A percentile compares a stretch with the other conserved stretches of the same genome.
These are phyloP conservation scores for Puma concolor DNA, from an alignment of 2,113 vertebrate genomes.

Conservation along the genomic window DNA sequence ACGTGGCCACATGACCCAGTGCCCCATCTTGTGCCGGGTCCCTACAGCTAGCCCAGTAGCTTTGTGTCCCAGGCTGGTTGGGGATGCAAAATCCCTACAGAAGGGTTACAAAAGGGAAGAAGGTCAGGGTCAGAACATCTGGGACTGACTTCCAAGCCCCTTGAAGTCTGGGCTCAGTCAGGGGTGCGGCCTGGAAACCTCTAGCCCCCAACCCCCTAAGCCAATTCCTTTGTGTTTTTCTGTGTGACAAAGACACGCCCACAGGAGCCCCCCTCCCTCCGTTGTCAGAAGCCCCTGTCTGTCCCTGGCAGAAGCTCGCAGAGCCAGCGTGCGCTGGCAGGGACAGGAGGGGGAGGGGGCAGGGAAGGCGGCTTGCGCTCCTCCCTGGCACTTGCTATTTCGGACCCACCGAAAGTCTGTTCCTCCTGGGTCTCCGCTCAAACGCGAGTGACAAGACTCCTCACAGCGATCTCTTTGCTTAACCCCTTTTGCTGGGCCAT, in stretches of 20 bases:
- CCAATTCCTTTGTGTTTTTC: background rate
- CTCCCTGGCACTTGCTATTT: constrained; percentile 67
- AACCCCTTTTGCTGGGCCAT: constrained; percentile 66
- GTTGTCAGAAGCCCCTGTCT: background rate
- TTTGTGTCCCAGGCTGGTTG: background rate
- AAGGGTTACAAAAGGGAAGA: background rate
- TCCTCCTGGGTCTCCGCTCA: background rate
- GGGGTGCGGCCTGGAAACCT: background rate
- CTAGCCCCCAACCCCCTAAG: background rate
- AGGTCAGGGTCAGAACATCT: background rate
- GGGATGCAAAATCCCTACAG: background rate
- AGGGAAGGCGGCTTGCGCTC: background rate
- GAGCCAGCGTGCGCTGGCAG: background rate
- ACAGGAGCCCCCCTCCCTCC: background rate
- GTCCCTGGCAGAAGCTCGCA: background rate
- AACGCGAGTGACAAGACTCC: background rate
- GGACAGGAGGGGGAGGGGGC: background rate
- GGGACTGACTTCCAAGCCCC: background rate
- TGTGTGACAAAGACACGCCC: background rate
- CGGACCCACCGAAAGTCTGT: constrained; percentile 62
- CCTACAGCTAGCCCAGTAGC: fast-evolving
- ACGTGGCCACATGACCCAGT: fast-evolving
- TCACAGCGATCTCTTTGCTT: constrained; percentile 15
- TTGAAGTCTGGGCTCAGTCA: background rate
- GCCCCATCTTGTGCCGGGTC: background rate